Percentiles rank a stretch among this genome's conserved stretches.
These are phyloP conservation scores for Pararge aegeria DNA, from an alignment of 1,140 invertebrate genomes.

Conservation along the genomic window DNA sequence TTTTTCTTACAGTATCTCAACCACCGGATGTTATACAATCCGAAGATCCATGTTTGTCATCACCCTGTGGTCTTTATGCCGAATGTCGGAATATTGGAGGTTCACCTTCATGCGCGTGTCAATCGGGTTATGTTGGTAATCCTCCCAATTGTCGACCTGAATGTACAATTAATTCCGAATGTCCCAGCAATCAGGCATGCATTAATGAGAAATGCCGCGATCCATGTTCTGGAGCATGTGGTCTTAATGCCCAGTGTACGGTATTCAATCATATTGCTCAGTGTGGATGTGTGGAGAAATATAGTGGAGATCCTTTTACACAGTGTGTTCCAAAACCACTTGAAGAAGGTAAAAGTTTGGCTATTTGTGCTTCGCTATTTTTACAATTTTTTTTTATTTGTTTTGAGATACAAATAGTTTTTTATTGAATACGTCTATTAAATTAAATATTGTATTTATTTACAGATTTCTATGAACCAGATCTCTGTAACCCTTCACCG, in stretches of 20 bases:
- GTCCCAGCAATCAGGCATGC: constrained; percentile 84
- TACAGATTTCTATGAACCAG: constrained; percentile 46
- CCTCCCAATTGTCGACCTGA: constrained; percentile 88
- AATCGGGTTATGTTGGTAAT: constrained; percentile 82
- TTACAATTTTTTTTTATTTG: background rate
- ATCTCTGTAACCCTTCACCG: constrained; percentile 65
- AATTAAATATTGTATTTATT: constrained; percentile 4
- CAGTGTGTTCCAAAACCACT: constrained; percentile 54
- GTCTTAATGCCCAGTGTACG: constrained; percentile 82
- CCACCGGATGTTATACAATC: constrained; percentile 62
- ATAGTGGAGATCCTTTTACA: constrained; percentile 69
- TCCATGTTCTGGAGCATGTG: constrained; percentile 87
- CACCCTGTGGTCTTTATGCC: constrained; percentile 87
- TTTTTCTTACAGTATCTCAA: constrained; percentile 78
- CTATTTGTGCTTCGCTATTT: background rate
- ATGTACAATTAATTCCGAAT: constrained; percentile 88
- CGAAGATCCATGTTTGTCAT: constrained; percentile 85
- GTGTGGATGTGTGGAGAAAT: constrained; percentile 83
- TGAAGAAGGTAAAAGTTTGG: constrained; percentile 55
- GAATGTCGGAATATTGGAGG: constrained; percentile 84
- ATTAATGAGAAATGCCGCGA: constrained; percentile 86
- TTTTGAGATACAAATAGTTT: too few species aligned
- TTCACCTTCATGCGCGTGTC: constrained; percentile 84
- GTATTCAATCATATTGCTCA: constrained; percentile 89
- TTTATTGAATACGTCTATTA: too few species aligned